Percentiles rank a stretch among this genome's conserved stretches.
phyloP scores from a whole-genome alignment of 2,888 invertebrate genomes.

The Eupeodes luniger region DNA sequence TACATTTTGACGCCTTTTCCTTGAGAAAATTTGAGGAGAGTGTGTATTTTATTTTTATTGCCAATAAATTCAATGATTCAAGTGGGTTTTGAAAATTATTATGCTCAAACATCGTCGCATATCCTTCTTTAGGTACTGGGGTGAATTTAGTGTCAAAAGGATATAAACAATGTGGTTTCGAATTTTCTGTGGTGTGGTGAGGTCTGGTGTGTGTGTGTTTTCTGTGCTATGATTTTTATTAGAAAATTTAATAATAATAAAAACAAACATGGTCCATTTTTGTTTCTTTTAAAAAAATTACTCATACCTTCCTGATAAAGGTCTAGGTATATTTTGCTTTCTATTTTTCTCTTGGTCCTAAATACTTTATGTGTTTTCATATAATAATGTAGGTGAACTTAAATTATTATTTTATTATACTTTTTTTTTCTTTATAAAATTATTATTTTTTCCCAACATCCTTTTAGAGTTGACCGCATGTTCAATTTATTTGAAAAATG shows the following conservation, averaged over 20 bases:
- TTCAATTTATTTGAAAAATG: slow-evolving; percentile 39
- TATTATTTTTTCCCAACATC: background rate
- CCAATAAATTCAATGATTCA: slow-evolving; percentile 60
- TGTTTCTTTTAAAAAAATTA: slow-evolving; percentile 3
- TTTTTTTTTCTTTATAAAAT: background rate
- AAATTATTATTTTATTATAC: background rate
- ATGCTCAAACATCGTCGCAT: slow-evolving; percentile 26
- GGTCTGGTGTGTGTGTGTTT: background rate
- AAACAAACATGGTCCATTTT: slow-evolving; percentile 46
- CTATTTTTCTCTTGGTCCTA: background rate
- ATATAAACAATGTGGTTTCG: slow-evolving; percentile 17
- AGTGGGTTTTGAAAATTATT: slow-evolving; percentile 17
- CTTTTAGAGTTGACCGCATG: slow-evolving; percentile 12
- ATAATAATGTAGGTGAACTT: background rate
- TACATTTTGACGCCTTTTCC: slow-evolving; percentile 56
- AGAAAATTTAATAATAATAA: slow-evolving; percentile 44
- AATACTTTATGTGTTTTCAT: background rate
- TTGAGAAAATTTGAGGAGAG: slow-evolving; percentile 14
- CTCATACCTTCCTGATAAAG: background rate
- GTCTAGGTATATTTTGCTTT: no score
- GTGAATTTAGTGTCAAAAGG: slow-evolving; percentile 27
- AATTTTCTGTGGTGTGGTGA: background rate
- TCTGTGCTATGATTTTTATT: slow-evolving; percentile 48
- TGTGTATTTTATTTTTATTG: slow-evolving; percentile 56
- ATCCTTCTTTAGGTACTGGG: background rate